Conservation (phyloP, 2,888 invertebrate genomes). For the Crossocerus cetratus region DNA sequence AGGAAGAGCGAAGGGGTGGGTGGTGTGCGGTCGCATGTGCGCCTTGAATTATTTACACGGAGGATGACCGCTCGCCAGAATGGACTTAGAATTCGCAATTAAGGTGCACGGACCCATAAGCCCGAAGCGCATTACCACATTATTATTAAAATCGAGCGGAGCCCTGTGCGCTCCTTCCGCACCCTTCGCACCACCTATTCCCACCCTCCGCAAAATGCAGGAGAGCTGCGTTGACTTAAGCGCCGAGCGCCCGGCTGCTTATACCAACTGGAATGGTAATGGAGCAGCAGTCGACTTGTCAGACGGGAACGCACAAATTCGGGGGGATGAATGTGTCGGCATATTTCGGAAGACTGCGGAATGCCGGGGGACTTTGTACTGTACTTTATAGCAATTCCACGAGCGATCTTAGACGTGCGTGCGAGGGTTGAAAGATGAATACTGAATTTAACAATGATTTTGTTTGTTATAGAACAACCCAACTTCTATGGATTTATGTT, state of each 20-base stretch:
- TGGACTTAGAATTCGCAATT: constrained; percentile 65
- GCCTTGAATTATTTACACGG: constrained; percentile 62
- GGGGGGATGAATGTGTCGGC: constrained; percentile 24
- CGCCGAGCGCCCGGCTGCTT: constrained; percentile 11
- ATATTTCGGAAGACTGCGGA: constrained; percentile 26
- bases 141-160: constrained; percentile 62
- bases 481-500: no score
- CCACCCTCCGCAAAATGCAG: constrained; percentile 43
- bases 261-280: constrained; percentile 14
- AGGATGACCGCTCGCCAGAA: constrained; percentile 64
- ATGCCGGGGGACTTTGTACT: no score
- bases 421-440: no score
- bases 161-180: constrained; percentile 23
- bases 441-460: no score
- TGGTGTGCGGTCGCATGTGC: constrained; percentile 59
- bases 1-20: no score
- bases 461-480: no score
- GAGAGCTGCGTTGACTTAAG: constrained; percentile 44
- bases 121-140: constrained; percentile 61
- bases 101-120: constrained; percentile 53
- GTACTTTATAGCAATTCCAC: no score
- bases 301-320: neutral
- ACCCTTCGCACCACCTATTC: constrained; percentile 1
- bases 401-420: no score
- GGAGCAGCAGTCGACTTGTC: neutral